Base-by-base conservation (phyloP, 2,113 vertebrate genomes). In the Tachycineta bicolor region DNA sequence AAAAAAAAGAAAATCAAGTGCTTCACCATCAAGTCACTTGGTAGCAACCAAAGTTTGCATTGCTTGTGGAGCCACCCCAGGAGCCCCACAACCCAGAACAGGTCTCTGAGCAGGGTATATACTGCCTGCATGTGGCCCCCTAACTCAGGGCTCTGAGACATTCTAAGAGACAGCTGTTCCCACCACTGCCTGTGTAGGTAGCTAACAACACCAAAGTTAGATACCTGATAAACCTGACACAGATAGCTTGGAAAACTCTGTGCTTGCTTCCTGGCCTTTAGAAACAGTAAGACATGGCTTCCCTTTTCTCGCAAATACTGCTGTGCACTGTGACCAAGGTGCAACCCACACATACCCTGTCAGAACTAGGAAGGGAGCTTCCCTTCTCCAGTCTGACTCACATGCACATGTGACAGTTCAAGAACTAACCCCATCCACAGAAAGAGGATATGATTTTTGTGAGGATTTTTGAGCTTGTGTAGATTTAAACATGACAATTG, bases 311-410 rank as follows among this genome's bases (percentile, higher is more conserved):
- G 49, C 20, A 53, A n/a, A 24, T 4, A 9, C 22, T 50, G 21
- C 26, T 60, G 19, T 17, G 73, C 28, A 10, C 26, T 0, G 0
- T n/a, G 50, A 31, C 25, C 0, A 0, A 49, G 53, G 7, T 68
- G 14, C 15, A 49, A 82, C 26, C 7, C 41, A 15, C 62, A 37
- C 14, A 6, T 7, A 14, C 3, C 5, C 9, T 2, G 1, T 16
- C 11, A 71, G 26, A 65, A 58, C 8, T 26, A 11, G 33, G 34
- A 59, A 59, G 11, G 22, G 12, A 87, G 2, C 0, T 0, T 68
- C 18, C 76, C 26, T 78, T 89, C 31, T 77, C 24, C n/a, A 39
- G 10, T 31, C 75, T n/a, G n/a, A 68, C 12, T 93, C 18, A 39
- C 0, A 0, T 33, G 50, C 22, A 58, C 6, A 39, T 25, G 21